These are phyloP conservation scores for Bubo scandiacus DNA, from an alignment of 2,113 vertebrate species.

Conservation along the genomic window DNA sequence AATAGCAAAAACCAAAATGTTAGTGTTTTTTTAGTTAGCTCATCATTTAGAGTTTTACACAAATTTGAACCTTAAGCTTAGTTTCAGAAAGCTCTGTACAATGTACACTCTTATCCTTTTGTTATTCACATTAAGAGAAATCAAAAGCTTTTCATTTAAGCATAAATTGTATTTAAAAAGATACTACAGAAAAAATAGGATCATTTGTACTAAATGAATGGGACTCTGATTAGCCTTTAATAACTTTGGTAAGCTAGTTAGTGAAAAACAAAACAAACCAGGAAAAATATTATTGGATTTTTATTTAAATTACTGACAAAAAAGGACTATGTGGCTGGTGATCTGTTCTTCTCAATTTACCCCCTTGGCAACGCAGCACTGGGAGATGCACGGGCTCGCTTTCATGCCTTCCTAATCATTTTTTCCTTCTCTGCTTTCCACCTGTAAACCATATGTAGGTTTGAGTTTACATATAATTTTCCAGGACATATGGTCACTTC, in stretches of 20 bases:
- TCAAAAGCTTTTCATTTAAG: neutral
- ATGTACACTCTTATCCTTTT: neutral
- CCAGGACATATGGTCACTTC: neutral
- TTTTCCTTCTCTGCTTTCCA: neutral
- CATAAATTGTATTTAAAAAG: neutral
- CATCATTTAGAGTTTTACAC: neutral
- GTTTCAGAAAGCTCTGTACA: neutral
- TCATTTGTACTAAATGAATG: neutral
- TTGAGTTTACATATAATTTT: neutral
- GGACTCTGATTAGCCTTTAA: neutral
- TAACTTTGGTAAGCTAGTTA: neutral
- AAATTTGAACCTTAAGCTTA: neutral
- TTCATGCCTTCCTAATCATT: neutral
- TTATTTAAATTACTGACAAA: neutral
- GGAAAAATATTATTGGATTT: neutral
- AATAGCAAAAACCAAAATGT: neutral
- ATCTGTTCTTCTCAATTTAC: neutral
- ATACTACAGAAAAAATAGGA: neutral
- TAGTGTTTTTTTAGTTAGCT: neutral
- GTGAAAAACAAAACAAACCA: neutral
- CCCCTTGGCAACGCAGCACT: neutral
- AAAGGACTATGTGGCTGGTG: neutral
- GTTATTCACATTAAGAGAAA: neutral
- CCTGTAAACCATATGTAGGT: neutral
- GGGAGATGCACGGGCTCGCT: neutral